phyloP scores from a whole-genome alignment of 2,888 invertebrate species.

The Proisotoma minuta region DNA sequence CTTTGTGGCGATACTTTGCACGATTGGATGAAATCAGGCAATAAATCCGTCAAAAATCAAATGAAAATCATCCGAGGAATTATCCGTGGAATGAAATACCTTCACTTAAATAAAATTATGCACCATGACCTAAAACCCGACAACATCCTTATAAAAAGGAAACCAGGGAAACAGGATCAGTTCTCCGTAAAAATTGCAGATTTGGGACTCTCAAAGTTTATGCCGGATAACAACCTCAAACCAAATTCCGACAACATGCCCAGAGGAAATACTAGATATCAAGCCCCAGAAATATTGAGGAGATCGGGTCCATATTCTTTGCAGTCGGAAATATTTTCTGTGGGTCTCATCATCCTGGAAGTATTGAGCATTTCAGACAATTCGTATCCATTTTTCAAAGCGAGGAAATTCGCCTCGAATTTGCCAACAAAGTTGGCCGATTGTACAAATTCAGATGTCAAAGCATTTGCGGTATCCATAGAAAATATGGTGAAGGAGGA shows the following conservation, averaged over 20 bases:
- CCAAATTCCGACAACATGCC: neutral
- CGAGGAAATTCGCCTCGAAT: neutral
- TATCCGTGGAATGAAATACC: neutral
- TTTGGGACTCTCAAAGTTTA: neutral
- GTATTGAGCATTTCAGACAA: neutral
- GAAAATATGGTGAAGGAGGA: neutral
- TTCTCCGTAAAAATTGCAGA: neutral
- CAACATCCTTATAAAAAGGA: neutral
- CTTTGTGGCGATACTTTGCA: neutral
- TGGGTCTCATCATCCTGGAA: neutral
- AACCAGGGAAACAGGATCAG: neutral
- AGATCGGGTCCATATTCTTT: neutral
- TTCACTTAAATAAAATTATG: neutral
- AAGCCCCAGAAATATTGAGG: neutral
- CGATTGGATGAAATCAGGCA: neutral
- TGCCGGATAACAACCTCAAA: neutral
- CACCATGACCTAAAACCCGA: neutral
- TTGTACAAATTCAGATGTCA: no score
- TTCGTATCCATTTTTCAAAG: neutral
- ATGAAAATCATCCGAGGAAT: neutral
- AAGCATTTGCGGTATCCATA: neutral
- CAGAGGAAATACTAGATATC: neutral
- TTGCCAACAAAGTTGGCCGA: neutral
- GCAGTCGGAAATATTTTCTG: neutral
- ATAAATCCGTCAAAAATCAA: neutral